These are phyloP conservation scores for Anarsia innoxiella DNA, from an alignment of 2,888 invertebrate species.

Conservation along the genomic window DNA sequence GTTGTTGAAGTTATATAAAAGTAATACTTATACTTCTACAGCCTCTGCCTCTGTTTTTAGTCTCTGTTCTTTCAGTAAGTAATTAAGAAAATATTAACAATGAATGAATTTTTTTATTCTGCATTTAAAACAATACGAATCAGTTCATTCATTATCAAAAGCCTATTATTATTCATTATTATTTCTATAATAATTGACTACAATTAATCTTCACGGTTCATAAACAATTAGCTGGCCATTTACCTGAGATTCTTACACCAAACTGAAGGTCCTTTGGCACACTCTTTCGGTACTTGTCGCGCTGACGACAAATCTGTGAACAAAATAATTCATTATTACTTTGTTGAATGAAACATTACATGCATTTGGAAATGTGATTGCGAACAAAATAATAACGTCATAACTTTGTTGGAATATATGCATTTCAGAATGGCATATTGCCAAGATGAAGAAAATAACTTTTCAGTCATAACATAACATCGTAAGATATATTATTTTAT, in stretches of 20 bases:
- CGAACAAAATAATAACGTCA: neutral
- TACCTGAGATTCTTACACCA: slow-evolving; percentile 64
- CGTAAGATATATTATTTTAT: too few relatives aligned
- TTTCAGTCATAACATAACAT: too few relatives aligned
- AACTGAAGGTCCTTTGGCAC: slow-evolving; percentile 53
- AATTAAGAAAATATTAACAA: too few relatives aligned
- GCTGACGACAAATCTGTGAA: slow-evolving; percentile 53
- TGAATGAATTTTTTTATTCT: too few relatives aligned
- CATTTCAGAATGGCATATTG: neutral
- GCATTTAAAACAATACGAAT: too few relatives aligned
- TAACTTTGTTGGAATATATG: neutral
- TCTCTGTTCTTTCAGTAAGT: too few relatives aligned
- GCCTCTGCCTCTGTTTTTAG: too few relatives aligned
- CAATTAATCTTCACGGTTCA: neutral
- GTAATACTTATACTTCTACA: too few relatives aligned
- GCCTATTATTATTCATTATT: neutral
- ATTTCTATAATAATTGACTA: neutral
- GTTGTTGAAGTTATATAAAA: too few relatives aligned
- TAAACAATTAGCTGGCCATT: slow-evolving; percentile 23
- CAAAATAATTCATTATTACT: slow-evolving; percentile 17
- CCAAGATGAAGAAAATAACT: too few relatives aligned
- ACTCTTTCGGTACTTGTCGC: slow-evolving; percentile 60
- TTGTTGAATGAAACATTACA: neutral
- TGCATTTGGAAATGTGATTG: too few relatives aligned
- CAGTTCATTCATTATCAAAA: too few relatives aligned